Conservation (phyloP, 2,113 vertebrate genomes). For the Poeciliopsis prolifica region DNA sequence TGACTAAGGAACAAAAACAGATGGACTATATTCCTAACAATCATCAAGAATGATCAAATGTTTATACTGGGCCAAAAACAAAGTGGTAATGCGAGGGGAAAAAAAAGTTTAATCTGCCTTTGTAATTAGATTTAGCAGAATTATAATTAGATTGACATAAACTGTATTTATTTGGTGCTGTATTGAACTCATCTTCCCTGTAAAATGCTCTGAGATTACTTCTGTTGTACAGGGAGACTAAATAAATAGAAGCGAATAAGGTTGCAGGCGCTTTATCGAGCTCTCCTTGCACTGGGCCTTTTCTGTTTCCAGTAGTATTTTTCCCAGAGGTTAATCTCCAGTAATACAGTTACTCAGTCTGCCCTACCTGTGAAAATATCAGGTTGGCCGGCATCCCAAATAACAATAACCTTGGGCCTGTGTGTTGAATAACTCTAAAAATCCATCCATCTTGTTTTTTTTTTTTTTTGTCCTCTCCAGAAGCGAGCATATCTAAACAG, state of each 20-base stretch:
- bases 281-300: not conserved
- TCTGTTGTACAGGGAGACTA: not conserved
- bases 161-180: not conserved
- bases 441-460: constrained; percentile 47
- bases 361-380: constrained; percentile 24
- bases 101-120: not conserved
- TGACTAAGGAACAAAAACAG: not conserved
- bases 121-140: not conserved
- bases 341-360: not conserved
- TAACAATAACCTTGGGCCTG: constrained; percentile 60
- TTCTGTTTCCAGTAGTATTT: not conserved
- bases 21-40: not conserved
- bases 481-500: constrained; percentile 66
- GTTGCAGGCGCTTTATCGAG: not conserved
- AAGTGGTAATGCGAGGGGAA: not conserved
- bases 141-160: not conserved
- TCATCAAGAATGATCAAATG: not conserved
- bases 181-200: not conserved
- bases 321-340: constrained; percentile 19
- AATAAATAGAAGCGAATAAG: not conserved
- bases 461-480: constrained; percentile 38
- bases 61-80: not conserved
- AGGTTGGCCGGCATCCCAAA: constrained; percentile 44
- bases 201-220: not conserved
- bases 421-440: constrained; percentile 40